Evolutionary conservation across 1,140 invertebrate species (phyloP).

Genomic region (Dermatophagoides farinae): DNA sequence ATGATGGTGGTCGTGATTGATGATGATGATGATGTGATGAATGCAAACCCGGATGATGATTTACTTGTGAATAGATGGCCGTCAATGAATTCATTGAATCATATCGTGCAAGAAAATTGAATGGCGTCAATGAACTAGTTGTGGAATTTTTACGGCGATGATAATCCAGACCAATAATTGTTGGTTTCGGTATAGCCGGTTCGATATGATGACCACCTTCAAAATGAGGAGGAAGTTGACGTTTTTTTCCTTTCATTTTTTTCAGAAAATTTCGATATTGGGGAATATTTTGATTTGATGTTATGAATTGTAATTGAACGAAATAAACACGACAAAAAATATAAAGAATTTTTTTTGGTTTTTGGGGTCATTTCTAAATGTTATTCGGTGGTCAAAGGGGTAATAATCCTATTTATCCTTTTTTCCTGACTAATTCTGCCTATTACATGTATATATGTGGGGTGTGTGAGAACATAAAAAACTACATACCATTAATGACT

Average conservation of each 20-base stretch:
- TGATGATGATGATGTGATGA: no score
- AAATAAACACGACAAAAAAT: background rate
- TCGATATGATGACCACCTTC: background rate
- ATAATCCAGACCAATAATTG: conserved; percentile 9
- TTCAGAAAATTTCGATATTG: background rate
- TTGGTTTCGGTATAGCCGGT: background rate
- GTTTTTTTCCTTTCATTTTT: background rate
- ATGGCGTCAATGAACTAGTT: background rate
- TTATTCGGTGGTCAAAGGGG: no score
- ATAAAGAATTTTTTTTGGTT: background rate
- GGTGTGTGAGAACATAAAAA: background rate
- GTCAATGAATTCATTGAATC: conserved; percentile 9
- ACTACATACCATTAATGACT: background rate
- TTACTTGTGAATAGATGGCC: conserved; percentile 9
- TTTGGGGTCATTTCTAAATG: no score
- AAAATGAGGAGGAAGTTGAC: background rate
- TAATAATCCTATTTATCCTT: no score
- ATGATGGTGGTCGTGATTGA: no score
- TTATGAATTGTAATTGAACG: background rate
- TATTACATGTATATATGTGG: background rate
- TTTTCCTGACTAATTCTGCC: background rate
- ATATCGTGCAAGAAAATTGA: background rate
- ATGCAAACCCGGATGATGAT: no score
- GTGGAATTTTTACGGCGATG: background rate
- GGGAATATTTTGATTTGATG: no score